Evolutionary conservation across 2,113 vertebrate species (phyloP).

Genomic region (Crypturellus undulatus): DNA sequence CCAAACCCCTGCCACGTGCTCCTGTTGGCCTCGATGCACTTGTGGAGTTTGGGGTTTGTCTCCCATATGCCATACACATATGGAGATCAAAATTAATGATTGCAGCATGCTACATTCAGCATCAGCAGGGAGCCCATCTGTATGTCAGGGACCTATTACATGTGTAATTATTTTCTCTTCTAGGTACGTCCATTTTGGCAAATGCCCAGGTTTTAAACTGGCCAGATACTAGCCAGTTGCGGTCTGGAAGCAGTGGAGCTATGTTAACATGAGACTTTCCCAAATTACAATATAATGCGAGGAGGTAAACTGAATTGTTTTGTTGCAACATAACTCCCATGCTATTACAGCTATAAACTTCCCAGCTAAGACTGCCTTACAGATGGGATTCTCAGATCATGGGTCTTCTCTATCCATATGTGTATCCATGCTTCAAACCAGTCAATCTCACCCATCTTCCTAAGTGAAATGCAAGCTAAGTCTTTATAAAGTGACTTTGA

Average conservation of each 20-base stretch:
- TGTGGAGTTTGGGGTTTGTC: fast-evolving
- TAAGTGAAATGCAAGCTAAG: background rate
- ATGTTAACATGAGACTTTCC: background rate
- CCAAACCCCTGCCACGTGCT: background rate
- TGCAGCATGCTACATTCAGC: background rate
- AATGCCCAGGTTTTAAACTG: background rate
- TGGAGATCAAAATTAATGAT: background rate
- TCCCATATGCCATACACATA: fast-evolving
- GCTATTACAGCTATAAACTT: background rate
- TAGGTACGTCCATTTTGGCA: background rate
- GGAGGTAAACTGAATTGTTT: background rate
- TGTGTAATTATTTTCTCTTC: background rate
- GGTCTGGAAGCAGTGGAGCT: background rate
- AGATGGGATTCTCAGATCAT: background rate
- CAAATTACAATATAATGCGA: background rate
- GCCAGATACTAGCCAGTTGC: background rate
- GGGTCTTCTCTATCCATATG: background rate
- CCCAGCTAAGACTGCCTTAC: background rate
- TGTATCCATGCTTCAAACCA: background rate
- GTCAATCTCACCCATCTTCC: background rate
- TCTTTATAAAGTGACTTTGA: background rate
- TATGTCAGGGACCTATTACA: background rate
- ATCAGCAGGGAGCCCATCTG: background rate
- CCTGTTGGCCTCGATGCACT: fast-evolving
- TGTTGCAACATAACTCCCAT: background rate